Evolutionary conservation across 2,113 vertebrate species (phyloP), one percentile per base, ranked within the genome.

Genomic region (Myxocyprinus asiaticus): DNA sequence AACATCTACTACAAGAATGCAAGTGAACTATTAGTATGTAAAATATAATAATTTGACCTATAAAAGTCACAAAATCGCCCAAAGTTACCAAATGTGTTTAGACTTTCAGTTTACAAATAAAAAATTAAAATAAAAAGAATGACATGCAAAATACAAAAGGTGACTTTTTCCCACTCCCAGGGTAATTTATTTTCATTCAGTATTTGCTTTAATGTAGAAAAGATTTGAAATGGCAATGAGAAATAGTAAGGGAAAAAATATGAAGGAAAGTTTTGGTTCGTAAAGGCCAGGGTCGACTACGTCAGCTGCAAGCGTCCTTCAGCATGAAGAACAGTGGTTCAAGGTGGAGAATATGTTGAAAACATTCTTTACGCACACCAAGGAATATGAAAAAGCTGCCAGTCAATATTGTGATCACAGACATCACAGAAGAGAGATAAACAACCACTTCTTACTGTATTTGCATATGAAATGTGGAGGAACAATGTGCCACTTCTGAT

Each of bases 281-380:
- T 55, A 3, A 53, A 67, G 55, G 66, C 62, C 66, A 55, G 6
- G 51, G 53, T 10, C 53, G 62, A 45, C 73, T 55, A 50, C 43
- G 73, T 78, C 59, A 83, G 66, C 66, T 76, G 65, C 59, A 17
- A 51, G 53, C 42, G 75, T 78, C 84, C 84, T 78, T 85, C 81
- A 22, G 55, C 4, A 11, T 71, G 44, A 59, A 0, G 17, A 74
- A 64, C 64, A 47, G 11, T 33, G 69, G 78, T 72, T 85, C 77
- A 82, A 76, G 58, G 76, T 42, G 63, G 17, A 45, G 53, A 72
- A 42, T 14, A 14, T 3, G 10, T 6, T 67, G 45, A 58, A 78
- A 78, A 76, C 22, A 56, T 71, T 68, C 59, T 55, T 71, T 70
- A 61, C 14, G 15, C 53, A 70, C 5, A 15, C 10, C 76, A 62